These are phyloP conservation scores for Ammodytes dubius DNA, from an alignment of 2,113 vertebrate species.

Conservation along the genomic window DNA sequence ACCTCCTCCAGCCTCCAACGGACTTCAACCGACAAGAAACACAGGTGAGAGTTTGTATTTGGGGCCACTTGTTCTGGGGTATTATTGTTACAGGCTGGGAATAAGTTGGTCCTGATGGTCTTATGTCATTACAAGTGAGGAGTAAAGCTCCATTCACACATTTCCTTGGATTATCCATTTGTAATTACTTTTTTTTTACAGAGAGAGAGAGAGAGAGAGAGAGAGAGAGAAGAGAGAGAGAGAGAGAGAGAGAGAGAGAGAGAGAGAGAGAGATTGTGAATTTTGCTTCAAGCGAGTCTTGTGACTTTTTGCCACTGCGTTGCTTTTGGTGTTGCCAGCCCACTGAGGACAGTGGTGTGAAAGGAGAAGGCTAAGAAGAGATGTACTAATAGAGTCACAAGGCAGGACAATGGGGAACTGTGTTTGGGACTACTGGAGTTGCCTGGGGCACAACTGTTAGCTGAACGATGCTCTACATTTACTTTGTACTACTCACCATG, in stretches of 20 bases:
- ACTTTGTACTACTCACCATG: slow-evolving; percentile 58
- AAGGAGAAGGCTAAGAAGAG: slow-evolving; percentile 48
- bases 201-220: background rate
- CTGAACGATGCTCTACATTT: slow-evolving; percentile 30
- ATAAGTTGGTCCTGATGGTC: slow-evolving; percentile 9
- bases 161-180: slow-evolving; percentile 30
- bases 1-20: slow-evolving; percentile 54
- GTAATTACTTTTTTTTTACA: slow-evolving; percentile 1
- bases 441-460: slow-evolving; percentile 42
- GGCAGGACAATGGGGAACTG: slow-evolving; percentile 67
- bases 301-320: slow-evolving; percentile 51
- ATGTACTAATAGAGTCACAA: slow-evolving; percentile 74
- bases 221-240: background rate
- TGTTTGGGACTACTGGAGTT: slow-evolving; percentile 51
- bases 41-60: slow-evolving; percentile 64
- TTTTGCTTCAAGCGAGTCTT: slow-evolving; percentile 43
- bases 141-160: slow-evolving; percentile 21
- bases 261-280: background rate
- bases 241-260: background rate
- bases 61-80: background rate
- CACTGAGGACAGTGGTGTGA: slow-evolving; percentile 30
- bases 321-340: slow-evolving; percentile 26
- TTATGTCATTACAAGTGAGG: background rate
- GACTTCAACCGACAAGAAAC: slow-evolving; percentile 64
- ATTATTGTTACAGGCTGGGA: background rate